phyloP scores from a whole-genome alignment of 2,888 invertebrate genomes.

The Trichogramma dendrolimi region DNA sequence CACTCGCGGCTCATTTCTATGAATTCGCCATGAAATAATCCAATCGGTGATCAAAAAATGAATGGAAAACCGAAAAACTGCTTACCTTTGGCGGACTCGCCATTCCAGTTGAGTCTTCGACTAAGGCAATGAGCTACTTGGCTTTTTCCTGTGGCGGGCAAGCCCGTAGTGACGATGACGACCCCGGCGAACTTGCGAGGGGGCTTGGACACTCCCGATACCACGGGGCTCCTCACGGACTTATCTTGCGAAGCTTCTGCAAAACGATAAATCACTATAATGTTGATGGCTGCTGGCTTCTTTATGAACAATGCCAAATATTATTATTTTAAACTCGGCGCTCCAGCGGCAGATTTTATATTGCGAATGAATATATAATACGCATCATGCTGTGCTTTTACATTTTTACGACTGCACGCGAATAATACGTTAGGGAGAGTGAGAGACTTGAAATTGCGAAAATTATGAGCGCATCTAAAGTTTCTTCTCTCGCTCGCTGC shows the following conservation, averaged over 20 bases:
- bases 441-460: too few species aligned
- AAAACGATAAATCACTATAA: conserved; percentile 30
- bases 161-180: conserved; percentile 82
- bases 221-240: conserved; percentile 49
- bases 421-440: too few species aligned
- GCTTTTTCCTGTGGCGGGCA: conserved; percentile 90
- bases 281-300: not conserved
- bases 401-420: too few species aligned
- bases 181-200: conserved; percentile 64
- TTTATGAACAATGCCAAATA: not conserved
- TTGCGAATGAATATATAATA: too few species aligned
- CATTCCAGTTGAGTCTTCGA: conserved; percentile 87
- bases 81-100: conserved; percentile 76
- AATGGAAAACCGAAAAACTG: not conserved
- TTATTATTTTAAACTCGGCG: too few species aligned
- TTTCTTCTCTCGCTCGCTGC: too few species aligned
- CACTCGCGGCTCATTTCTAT: too few species aligned
- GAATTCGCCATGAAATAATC: too few species aligned
- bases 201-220: conserved; percentile 39
- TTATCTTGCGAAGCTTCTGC: conserved; percentile 55
- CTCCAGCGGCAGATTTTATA: too few species aligned
- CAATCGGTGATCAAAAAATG: too few species aligned
- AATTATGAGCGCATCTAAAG: too few species aligned
- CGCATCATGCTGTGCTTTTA: too few species aligned
- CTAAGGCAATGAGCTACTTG: conserved; percentile 83